Conservation (phyloP, 2,797 vertebrate species). For the Aphelocoma californica region DNA sequence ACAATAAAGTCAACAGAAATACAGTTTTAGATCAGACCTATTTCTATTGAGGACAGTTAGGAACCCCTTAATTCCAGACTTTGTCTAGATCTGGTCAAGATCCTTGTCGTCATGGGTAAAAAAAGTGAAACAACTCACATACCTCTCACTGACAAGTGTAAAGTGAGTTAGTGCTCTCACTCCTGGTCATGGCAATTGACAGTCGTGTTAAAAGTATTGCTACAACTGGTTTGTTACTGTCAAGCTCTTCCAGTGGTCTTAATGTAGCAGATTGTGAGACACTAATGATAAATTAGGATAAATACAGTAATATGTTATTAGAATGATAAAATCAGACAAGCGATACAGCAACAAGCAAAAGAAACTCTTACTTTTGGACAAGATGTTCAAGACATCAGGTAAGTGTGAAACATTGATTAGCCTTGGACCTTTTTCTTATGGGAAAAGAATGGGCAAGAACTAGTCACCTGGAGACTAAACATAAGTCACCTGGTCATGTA, state of each 20-base stretch:
- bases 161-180: not conserved
- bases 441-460: not conserved
- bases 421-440: not conserved
- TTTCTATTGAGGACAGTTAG: not conserved
- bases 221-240: not conserved
- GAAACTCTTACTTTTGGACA: not conserved
- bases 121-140: not conserved
- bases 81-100: not conserved
- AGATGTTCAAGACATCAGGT: not conserved
- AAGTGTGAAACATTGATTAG: not conserved
- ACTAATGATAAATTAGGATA: not conserved
- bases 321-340: not conserved
- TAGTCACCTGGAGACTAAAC: not conserved
- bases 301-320: not conserved
- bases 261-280: not conserved
- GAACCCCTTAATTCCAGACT: not conserved
- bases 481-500: not conserved
- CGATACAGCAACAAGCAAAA: not conserved
- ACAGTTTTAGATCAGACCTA: not conserved
- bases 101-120: not conserved
- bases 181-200: not conserved
- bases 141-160: not conserved
- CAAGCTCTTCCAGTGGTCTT: not conserved
- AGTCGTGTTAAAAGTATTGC: not conserved
- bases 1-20: not conserved